Evolutionary conservation across 2,113 vertebrate species (phyloP), one percentile per base, ranked within the genome.

Genomic region (Sminthopsis crassicaudata): DNA sequence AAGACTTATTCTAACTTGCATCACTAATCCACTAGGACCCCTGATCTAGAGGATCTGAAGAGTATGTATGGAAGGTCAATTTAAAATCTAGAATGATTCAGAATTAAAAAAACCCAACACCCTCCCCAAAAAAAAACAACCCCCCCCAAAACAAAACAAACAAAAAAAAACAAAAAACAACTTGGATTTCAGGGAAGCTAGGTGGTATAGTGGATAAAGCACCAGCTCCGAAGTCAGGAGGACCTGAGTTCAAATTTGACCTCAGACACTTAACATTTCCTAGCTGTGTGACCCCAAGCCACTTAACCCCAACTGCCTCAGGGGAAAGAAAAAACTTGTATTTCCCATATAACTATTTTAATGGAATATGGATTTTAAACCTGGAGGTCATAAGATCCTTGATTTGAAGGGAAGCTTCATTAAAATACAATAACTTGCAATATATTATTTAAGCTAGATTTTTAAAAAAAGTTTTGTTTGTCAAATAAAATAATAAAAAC

Each of bases 41-140:
- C 67, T 94, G 67, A 93, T 46, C 89, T 10, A 88, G 92, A 55
- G 22, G 51, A 92, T 92, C 92, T 95, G 23, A 93, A 88, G 14
- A 14, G 5, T 22, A 0, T n/a, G 36, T 76, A n/a, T 76, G 36
- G 14, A 76, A 16, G 48, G 93, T 46, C 50, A 96, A 90, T 5
- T 54, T 93, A 91, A 93, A 92, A 91, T 50, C 22, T 93, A n/a
- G 25, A 89, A 14, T 36, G 90, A 95, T 53, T 53, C 51, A 95
- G 57, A 92, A 54, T 91, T 50, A 11, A 11, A 51, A 51, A n/a
- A n/a, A n/a, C n/a, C n/a, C n/a, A n/a, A n/a, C n/a, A n/a, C n/a
- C n/a, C n/a, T n/a, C n/a, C n/a, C n/a, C n/a, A n/a, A n/a, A n/a
- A n/a, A n/a, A n/a, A n/a, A n/a, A n/a, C n/a, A n/a, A n/a, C n/a